These are phyloP conservation scores for Somateria mollissima DNA, from an alignment of 2,797 vertebrate species.

Conservation along the genomic window DNA sequence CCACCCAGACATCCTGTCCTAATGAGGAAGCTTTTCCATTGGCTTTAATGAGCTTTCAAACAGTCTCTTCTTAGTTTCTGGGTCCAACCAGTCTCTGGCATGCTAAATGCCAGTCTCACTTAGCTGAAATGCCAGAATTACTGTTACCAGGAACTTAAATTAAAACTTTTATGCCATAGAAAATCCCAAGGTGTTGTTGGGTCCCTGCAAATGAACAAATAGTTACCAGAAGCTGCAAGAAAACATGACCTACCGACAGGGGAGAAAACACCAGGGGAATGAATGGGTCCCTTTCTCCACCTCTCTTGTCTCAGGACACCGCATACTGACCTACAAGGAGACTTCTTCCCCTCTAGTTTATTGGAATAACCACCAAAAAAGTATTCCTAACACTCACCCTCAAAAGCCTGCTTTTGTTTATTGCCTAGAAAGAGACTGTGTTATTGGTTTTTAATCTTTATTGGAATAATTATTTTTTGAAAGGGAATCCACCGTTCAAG, in stretches of 20 bases:
- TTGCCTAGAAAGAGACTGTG: background rate
- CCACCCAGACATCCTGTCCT: background rate
- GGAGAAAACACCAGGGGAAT: background rate
- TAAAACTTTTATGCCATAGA: background rate
- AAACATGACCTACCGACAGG: background rate
- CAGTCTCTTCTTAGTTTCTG: background rate
- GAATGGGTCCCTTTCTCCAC: background rate
- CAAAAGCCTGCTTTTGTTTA: conserved; percentile 14
- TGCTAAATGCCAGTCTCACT: background rate
- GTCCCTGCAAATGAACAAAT: background rate
- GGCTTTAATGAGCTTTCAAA: background rate
- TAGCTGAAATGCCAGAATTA: background rate
- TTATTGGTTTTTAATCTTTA: conserved; percentile 63
- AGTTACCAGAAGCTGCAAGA: background rate
- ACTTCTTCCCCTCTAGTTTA: background rate
- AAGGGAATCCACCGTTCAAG: conserved; percentile 51
- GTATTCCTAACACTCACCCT: background rate
- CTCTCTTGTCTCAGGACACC: background rate
- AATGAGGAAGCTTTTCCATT: background rate
- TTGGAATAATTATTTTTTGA: conserved; percentile 63
- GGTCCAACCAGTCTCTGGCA: background rate
- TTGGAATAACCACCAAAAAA: background rate
- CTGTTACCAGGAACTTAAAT: background rate
- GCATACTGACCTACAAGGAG: background rate
- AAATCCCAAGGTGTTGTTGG: background rate